Evolutionary conservation across 2,888 invertebrate genomes (phyloP).

Genomic region (Ceraclea dissimilis): DNA sequence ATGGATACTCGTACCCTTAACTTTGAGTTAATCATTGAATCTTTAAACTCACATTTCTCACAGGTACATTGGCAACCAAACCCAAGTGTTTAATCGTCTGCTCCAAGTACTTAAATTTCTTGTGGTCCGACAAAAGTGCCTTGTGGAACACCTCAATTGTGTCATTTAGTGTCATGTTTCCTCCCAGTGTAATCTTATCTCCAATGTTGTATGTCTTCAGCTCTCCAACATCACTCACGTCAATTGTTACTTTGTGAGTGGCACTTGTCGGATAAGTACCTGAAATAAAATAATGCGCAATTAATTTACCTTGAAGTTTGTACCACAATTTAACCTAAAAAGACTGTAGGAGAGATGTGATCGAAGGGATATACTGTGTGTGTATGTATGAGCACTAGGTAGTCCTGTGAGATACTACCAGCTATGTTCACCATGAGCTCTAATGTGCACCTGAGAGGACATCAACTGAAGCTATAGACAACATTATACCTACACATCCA

Average conservation of each 20-base stretch:
- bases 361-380: too few relatives aligned
- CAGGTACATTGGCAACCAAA: slow-evolving; percentile 61
- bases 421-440: too few relatives aligned
- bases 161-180: slow-evolving; percentile 49
- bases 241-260: slow-evolving; percentile 49
- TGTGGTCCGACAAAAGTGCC: slow-evolving; percentile 35
- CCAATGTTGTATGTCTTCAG: slow-evolving; percentile 36
- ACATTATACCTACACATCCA: too few relatives aligned
- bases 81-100: slow-evolving; percentile 57
- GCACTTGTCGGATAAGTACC: slow-evolving; percentile 41
- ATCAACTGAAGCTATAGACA: too few relatives aligned
- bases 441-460: too few relatives aligned
- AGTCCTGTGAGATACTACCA: too few relatives aligned
- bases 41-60: slow-evolving; percentile 57
- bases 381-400: too few relatives aligned
- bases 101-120: slow-evolving; percentile 53
- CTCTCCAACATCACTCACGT: slow-evolving; percentile 51
- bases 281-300: slow-evolving; percentile 26
- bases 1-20: background rate
- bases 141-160: slow-evolving; percentile 43
- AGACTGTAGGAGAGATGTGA: too few relatives aligned
- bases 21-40: background rate
- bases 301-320: too few relatives aligned
- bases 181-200: slow-evolving; percentile 48
- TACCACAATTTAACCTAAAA: too few relatives aligned